phyloP scores from a whole-genome alignment of 2,113 vertebrate species.

The Rhegmatorhina hoffmannsi region DNA sequence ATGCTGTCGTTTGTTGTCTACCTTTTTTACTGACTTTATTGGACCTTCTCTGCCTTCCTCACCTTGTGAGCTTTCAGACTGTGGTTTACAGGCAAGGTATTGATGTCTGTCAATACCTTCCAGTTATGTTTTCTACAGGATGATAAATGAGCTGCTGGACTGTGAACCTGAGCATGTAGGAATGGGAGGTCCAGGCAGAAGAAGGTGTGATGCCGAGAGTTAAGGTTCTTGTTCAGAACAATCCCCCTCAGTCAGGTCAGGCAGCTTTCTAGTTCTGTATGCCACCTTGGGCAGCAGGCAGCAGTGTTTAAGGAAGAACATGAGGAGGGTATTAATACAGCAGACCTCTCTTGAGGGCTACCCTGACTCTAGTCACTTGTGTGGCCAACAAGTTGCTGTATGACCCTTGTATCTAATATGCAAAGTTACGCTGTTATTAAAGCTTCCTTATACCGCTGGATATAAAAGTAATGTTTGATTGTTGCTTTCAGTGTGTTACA shows the following conservation, averaged over 20 bases:
- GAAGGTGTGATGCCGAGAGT: neutral
- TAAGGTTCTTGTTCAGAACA: neutral
- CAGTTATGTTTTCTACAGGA: neutral
- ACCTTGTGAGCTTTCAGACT: neutral
- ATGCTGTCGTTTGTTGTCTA: neutral
- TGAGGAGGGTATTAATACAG: fast-evolving
- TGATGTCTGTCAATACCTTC: neutral
- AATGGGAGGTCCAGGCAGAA: neutral
- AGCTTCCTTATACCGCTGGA: neutral
- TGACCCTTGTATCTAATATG: neutral
- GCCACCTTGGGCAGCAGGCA: neutral
- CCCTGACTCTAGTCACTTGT: neutral
- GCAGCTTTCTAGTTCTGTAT: neutral
- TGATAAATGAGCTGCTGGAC: neutral
- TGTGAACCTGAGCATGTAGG: neutral
- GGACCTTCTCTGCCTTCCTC: neutral
- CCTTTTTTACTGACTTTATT: neutral
- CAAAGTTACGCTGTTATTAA: neutral
- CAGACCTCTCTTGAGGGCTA: neutral
- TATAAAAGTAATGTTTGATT: neutral
- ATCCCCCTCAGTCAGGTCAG: neutral
- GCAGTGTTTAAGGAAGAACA: neutral
- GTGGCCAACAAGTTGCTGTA: neutral
- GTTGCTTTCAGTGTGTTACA: neutral
- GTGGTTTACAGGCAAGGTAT: neutral